phyloP scores from a whole-genome alignment of 2,888 invertebrate species.

The Oligia strigilis region DNA sequence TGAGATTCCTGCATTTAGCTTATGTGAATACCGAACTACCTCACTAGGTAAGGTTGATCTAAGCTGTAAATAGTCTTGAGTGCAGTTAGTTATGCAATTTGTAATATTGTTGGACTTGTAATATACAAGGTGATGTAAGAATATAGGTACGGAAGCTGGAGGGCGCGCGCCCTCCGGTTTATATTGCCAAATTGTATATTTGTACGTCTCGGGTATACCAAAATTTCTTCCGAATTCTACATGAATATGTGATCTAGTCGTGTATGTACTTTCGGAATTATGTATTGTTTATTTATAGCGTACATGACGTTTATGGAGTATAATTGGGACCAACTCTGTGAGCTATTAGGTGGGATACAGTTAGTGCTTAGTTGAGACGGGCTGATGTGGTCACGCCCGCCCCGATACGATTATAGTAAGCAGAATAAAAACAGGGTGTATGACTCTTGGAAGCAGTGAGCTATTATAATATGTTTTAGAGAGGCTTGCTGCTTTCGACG shows the following conservation, averaged over 20 bases:
- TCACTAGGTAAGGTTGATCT: slow-evolving; percentile 89
- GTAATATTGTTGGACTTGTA: slow-evolving; percentile 77
- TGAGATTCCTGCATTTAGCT: slow-evolving; percentile 85
- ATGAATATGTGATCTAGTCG: slow-evolving; percentile 90
- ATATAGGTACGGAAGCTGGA: slow-evolving; percentile 74
- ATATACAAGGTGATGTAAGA: slow-evolving; percentile 62
- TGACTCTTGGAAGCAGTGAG: slow-evolving; percentile 85
- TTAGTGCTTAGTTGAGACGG: slow-evolving; percentile 75
- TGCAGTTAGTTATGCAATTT: slow-evolving; percentile 79
- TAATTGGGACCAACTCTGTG: slow-evolving; percentile 89
- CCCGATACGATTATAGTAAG: slow-evolving; percentile 73
- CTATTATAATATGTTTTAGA: slow-evolving; percentile 90
- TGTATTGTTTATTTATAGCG: slow-evolving; percentile 88
- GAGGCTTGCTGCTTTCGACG: slow-evolving; percentile 85
- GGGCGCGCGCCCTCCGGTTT: slow-evolving; percentile 73
- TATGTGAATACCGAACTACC: slow-evolving; percentile 86
- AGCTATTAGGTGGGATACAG: slow-evolving; percentile 80
- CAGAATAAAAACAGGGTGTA: slow-evolving; percentile 79
- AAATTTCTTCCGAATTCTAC: slow-evolving; percentile 90
- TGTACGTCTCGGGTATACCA: slow-evolving; percentile 88
- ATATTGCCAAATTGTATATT: slow-evolving; percentile 89
- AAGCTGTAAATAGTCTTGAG: slow-evolving; percentile 87
- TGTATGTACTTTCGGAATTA: slow-evolving; percentile 91
- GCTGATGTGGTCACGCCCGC: slow-evolving; percentile 58
- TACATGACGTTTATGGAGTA: slow-evolving; percentile 85